Evolutionary conservation across 2,113 vertebrate species (phyloP).

Genomic region (human (Homo sapiens)): DNA sequence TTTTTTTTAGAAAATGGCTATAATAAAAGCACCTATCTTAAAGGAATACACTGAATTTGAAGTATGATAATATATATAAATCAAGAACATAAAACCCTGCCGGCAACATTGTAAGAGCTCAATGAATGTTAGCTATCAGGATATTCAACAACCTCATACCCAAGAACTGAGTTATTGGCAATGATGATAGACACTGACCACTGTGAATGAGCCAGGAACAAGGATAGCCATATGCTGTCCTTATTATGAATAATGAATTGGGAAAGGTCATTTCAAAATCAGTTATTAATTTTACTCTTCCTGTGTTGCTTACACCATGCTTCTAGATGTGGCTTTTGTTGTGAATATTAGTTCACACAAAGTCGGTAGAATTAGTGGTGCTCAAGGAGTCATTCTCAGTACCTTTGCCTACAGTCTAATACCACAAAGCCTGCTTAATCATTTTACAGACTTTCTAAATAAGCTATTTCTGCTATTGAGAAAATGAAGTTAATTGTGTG

Average conservation of each 20-base stretch:
- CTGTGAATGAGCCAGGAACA: not conserved
- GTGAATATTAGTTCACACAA: not conserved
- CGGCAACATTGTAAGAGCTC: not conserved
- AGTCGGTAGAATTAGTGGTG: not conserved
- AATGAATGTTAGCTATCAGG: not conserved
- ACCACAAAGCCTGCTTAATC: not conserved
- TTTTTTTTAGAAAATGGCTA: not conserved
- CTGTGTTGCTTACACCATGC: not conserved
- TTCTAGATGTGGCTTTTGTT: conserved; percentile 17
- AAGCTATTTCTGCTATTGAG: not conserved
- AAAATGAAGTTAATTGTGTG: not conserved
- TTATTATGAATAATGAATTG: not conserved
- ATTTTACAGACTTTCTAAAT: not conserved
- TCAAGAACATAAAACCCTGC: not conserved
- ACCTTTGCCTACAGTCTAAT: not conserved
- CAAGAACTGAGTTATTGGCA: not conserved
- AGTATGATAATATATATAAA: not conserved
- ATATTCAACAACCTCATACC: not conserved
- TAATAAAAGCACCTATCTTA: not conserved
- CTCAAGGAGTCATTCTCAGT: not conserved
- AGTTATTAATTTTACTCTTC: not conserved
- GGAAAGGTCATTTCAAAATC: not conserved
- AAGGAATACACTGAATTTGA: not conserved
- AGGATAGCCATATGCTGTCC: not conserved
- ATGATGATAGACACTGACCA: not conserved